A percentile compares a stretch with the other conserved stretches of the same genome.
Conservation (phyloP, 2,113 vertebrate species). For the Laticauda laticaudata region DNA sequence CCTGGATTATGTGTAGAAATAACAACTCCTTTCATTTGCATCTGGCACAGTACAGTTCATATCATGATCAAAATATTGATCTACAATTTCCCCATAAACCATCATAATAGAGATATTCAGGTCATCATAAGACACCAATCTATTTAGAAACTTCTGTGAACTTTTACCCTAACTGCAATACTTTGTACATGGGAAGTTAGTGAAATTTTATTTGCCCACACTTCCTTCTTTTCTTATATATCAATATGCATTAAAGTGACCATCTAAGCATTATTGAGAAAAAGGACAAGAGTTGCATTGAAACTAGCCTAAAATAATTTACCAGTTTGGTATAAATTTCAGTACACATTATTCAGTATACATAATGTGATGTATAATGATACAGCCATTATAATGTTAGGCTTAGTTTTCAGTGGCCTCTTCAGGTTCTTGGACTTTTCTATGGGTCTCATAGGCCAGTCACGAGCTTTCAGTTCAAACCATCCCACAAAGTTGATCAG, state of each 20-base stretch:
- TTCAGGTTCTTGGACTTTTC: not conserved
- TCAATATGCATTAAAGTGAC: not conserved
- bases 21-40: constrained; percentile 1
- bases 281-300: not conserved
- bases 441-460: not conserved
- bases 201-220: not conserved
- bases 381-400: not conserved
- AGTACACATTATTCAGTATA: not conserved
- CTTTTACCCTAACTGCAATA: not conserved
- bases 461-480: not conserved
- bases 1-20: constrained; percentile 4
- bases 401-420: not conserved
- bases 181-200: not conserved
- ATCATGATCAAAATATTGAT: not conserved
- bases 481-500: not conserved
- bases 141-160: not conserved
- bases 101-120: not conserved
- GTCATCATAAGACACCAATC: not conserved
- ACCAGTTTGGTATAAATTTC: not conserved
- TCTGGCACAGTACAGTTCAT: not conserved
- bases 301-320: not conserved
- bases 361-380: not conserved
- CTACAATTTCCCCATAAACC: not conserved
- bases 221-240: not conserved
- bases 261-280: not conserved